Base-by-base conservation (phyloP, 2,113 vertebrate genomes). In the Todiramphus chloris region DNA sequence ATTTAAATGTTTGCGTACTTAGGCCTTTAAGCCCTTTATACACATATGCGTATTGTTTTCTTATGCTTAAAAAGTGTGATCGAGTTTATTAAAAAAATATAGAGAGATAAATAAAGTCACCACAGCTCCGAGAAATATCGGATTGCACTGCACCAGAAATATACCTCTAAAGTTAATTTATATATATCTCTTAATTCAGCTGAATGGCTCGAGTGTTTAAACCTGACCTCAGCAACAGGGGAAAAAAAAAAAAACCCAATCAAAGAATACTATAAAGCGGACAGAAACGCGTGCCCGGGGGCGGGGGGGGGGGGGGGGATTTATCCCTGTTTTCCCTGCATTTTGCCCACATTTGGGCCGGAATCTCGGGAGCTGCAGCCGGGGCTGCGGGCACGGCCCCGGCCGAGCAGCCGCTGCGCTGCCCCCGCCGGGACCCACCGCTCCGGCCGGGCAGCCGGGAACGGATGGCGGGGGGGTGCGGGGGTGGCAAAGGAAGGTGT, bases 1-100 rank as follows among this genome's bases (percentile, higher is more conserved):
- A 94, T 95, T 96, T 96, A 92, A 97, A 94, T 90, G 94, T 96
- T 96, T 96, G 96, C 89, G 2, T 58, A 87, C 94, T 93, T 93
- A 69, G 96, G 96, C 92, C 91, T 94, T 96, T 92, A 96, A 97
- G 89, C 77, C 89, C 69, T 94, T 85, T 93, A 87, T 87, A 96
- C 86, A 97, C 94, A 95, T 11, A 64, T 60, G 74, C 80, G 68
- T 90, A 90, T 92, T 66, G 28, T 89, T 94, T 89, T 64, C 76
- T 83, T 75, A 7, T 0, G 5, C 68, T 83, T 78, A 87, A 90
- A 90, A 94, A 95, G 87, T 20, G 50, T 15, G 91, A 91, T 82
- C 33, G 67, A 76, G 81, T 84, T 92, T 79, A 94, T 92, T 89
- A 90, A 89, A 89, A 68, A 87, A 77, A 63, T 7, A n/a, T 31